A percentile compares a stretch with the other conserved stretches of the same genome.
These are phyloP conservation scores for Megalops atlanticus DNA, from an alignment of 2,113 vertebrate species.

Conservation along the genomic window DNA sequence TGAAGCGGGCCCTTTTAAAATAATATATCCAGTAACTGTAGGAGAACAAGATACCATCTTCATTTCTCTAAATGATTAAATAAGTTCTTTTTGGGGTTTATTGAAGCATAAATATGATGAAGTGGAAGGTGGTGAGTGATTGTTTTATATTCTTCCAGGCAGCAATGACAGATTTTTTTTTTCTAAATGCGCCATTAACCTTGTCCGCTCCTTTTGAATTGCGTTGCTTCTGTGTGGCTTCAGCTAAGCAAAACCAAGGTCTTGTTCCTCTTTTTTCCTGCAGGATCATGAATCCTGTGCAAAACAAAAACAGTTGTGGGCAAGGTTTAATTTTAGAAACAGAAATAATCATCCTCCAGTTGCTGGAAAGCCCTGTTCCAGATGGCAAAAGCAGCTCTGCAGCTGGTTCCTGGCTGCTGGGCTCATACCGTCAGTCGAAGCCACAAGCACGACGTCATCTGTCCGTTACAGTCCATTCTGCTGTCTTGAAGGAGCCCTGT, in stretches of 20 bases:
- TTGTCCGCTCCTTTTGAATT: neutral
- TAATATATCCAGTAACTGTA: neutral
- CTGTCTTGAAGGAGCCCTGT: no score
- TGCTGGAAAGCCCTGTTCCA: neutral
- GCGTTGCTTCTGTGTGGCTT: neutral
- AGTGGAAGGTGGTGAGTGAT: neutral
- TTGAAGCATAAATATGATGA: neutral
- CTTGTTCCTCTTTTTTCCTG: neutral
- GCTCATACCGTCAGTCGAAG: neutral
- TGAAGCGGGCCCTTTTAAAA: no score
- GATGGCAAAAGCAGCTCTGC: slow-evolving; percentile 8
- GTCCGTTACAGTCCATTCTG: neutral
- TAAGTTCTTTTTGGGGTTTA: neutral
- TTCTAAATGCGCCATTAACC: neutral
- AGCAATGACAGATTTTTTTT: neutral
- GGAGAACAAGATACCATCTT: no score
- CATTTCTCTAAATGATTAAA: neutral
- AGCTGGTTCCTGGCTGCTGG: neutral
- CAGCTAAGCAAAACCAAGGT: neutral
- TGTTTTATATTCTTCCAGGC: neutral
- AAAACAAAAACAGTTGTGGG: slow-evolving; percentile 3
- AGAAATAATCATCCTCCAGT: neutral
- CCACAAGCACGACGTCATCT: neutral
- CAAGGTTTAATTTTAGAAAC: slow-evolving; percentile 15
- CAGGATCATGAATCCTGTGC: neutral